Base-by-base conservation (phyloP, 2,888 invertebrate genomes). In the Hirtodrosophila cameraria region DNA sequence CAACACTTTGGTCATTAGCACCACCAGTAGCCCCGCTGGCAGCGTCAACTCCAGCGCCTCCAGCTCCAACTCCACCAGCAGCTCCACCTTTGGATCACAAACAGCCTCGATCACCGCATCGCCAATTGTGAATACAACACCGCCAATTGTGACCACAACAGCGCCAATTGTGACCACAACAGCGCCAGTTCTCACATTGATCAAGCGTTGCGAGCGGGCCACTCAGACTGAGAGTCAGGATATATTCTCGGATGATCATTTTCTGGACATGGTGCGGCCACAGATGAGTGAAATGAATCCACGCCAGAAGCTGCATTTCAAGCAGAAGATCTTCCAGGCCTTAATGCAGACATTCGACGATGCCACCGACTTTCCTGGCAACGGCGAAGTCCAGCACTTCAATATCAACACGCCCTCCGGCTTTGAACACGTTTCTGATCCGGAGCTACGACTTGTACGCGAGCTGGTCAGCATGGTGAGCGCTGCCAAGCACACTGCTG, bases 321-420 rank as follows among this genome's bases (percentile, higher is more conserved):
- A 90, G 52, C 68, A 80, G 9, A 88, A 88, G 62, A 78, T 88
- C 0, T 88, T 79, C 9, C 63, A 77, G 6, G 65, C 86, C 0
- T 25, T 90, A 0, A 86, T 88, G 70, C 88, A 90, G 53, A 88
- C 86, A 0, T 90, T 89, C 23, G 88, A 89, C 31, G 86, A 88
- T 49, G 73, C 75, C 9, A 73, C 72, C 1, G 81, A 86, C 27
- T 89, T 89, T 20, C 86, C 88, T 0, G 49, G 18, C 9, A 30
- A 53, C 12, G 71, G 75, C 1, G 79, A 84, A 3, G 41, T 61
- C n/a, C 85, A 63, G 50, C 72, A 55, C 11, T 75, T 62, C 16
- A 86, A 80, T 16, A 83, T 82, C 0, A 86, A 85, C 30, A 76
- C 80, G 0, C 67, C 75, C 0, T 76, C 77, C 2, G 73, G 67